phyloP scores from a whole-genome alignment of 2,113 vertebrate species.

The Perca flavescens region DNA sequence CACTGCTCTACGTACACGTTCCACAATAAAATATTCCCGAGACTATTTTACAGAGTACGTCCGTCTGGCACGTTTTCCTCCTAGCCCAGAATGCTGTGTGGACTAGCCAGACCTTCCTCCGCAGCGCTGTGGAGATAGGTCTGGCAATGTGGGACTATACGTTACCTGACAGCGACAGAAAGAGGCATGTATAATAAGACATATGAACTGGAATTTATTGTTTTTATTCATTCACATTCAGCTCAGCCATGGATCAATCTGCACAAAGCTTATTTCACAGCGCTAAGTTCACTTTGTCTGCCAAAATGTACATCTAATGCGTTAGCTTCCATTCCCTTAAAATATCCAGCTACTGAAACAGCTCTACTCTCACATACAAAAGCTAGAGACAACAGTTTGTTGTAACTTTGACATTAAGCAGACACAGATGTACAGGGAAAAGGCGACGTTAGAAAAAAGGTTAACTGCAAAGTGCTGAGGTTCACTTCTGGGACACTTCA shows the following conservation, averaged over 20 bases:
- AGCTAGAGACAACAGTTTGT: neutral
- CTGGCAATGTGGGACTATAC: too few species aligned
- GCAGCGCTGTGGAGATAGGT: too few species aligned
- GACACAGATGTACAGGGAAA: neutral
- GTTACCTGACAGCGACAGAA: neutral
- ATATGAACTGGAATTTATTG: constrained; percentile 53
- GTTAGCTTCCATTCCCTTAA: neutral
- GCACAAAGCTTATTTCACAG: constrained; percentile 53
- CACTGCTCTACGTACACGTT: too few species aligned
- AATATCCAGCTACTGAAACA: constrained; percentile 9
- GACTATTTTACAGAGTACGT: too few species aligned
- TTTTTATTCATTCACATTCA: constrained; percentile 27
- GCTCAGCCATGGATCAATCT: neutral
- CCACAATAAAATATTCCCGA: too few species aligned
- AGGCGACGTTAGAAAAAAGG: constrained; percentile 31
- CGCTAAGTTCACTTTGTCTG: constrained; percentile 9
- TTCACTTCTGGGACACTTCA: constrained; percentile 78
- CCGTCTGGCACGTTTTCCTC: too few species aligned
- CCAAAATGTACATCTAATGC: constrained; percentile 7
- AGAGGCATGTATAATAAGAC: neutral
- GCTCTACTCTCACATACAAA: constrained; percentile 10
- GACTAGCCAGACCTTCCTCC: too few species aligned
- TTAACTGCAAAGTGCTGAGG: neutral
- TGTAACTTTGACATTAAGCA: constrained; percentile 14
- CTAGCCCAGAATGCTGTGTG: too few species aligned